A percentile compares a stretch with the other conserved stretches of the same genome.
These are phyloP conservation scores for Strix uralensis DNA, from an alignment of 2,113 vertebrate genomes.

Conservation along the genomic window DNA sequence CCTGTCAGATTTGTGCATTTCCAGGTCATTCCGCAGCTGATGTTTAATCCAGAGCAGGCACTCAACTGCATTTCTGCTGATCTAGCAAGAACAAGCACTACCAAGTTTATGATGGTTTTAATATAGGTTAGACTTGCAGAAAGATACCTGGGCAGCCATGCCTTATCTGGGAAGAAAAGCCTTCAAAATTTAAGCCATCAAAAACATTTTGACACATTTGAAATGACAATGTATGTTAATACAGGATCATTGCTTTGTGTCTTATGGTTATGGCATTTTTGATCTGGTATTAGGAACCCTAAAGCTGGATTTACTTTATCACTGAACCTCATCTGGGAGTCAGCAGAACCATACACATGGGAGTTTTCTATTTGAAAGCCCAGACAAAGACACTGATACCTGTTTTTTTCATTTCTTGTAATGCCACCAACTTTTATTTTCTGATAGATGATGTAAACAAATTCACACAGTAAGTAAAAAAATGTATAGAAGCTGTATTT, in stretches of 20 bases:
- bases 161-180: neutral
- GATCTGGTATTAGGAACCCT: neutral
- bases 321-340: neutral
- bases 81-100: neutral
- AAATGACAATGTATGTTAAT: neutral
- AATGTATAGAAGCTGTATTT: neutral
- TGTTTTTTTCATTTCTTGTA: neutral
- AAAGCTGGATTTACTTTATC: neutral
- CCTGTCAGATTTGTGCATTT: neutral
- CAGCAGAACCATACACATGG: neutral
- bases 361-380: neutral
- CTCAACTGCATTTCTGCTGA: neutral
- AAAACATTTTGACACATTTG: neutral
- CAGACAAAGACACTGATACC: neutral
- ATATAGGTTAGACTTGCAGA: neutral
- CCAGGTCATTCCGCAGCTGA: neutral
- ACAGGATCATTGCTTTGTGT: neutral
- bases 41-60: neutral
- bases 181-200: neutral
- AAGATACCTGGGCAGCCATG: neutral
- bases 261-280: neutral
- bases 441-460: neutral
- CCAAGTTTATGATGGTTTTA: neutral
- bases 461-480: neutral
- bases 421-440: neutral